Conservation (phyloP, 1,140 invertebrate genomes). For the Drosophila nannoptera region DNA sequence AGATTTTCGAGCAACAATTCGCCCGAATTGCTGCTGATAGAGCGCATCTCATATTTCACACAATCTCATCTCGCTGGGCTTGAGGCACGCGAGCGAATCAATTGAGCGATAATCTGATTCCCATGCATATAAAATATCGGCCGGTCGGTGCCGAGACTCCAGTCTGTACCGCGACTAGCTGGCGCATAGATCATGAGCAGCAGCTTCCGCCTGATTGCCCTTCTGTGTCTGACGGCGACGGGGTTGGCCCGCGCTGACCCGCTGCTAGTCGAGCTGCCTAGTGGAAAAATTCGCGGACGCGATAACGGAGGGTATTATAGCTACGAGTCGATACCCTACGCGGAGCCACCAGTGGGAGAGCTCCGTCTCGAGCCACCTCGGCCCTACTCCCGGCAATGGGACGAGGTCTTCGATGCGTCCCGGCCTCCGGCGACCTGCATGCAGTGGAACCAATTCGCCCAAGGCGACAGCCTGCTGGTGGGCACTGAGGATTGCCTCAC, state of each 20-base stretch:
- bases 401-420: constrained; percentile 8
- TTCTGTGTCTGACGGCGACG: not conserved
- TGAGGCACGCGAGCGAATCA: not conserved
- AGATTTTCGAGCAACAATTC: not conserved
- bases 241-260: constrained; percentile 6
- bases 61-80: not conserved
- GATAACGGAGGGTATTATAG: constrained; percentile 22
- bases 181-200: constrained; percentile 6
- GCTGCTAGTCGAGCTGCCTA: constrained; percentile 17
- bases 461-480: constrained; percentile 23
- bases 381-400: constrained; percentile 31
- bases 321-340: constrained; percentile 35
- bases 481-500: constrained; percentile 77
- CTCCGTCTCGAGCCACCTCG: constrained; percentile 20
- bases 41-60: constrained; percentile 1
- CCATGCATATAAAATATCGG: not conserved
- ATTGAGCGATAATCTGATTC: not conserved
- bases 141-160: not conserved
- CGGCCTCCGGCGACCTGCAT: constrained; percentile 24
- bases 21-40: not conserved
- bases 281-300: constrained; percentile 26
- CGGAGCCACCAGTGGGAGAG: constrained; percentile 22
- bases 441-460: constrained; percentile 45
- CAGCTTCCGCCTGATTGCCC: not conserved
- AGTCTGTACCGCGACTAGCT: constrained; percentile 1